A percentile compares a stretch with the other conserved stretches of the same genome.
These are phyloP conservation scores for Enteromius paludinosus DNA, from an alignment of 2,797 vertebrate genomes.

Conservation along the genomic window DNA sequence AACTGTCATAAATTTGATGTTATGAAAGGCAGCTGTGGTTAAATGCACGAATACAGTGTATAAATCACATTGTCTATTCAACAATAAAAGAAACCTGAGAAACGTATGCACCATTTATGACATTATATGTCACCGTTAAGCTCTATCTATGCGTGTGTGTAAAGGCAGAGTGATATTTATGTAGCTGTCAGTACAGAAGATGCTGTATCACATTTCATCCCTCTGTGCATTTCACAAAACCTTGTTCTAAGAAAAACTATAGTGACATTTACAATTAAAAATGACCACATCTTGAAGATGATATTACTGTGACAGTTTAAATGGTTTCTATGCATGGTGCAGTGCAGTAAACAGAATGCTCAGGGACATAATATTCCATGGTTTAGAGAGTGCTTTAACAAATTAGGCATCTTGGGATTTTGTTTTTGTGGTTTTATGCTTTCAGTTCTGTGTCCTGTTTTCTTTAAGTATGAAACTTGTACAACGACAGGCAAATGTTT, in stretches of 20 bases:
- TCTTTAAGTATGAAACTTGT: not conserved
- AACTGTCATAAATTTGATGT: too few relatives aligned
- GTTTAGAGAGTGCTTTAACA: not conserved
- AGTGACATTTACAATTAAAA: not conserved
- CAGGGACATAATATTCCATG: conserved; percentile 8
- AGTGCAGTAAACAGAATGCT: not conserved
- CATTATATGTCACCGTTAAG: not conserved
- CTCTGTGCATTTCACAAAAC: not conserved
- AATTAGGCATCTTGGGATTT: not conserved
- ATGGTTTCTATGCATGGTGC: not conserved
- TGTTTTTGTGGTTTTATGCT: conserved; percentile 16
- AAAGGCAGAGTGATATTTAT: not conserved
- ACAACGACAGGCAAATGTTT: conserved; percentile 7
- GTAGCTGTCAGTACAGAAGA: not conserved
- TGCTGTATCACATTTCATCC: not conserved
- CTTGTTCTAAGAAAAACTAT: not conserved
- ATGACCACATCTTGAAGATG: not conserved
- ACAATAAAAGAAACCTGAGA: not conserved
- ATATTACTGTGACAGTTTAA: not conserved
- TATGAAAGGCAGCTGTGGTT: not conserved
- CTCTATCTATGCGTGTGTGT: not conserved
- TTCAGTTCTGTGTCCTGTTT: not conserved
- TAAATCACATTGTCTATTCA: not conserved
- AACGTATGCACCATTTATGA: not conserved
- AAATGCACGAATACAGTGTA: too few relatives aligned